Conservation (phyloP, 1,140 invertebrate genomes). For the Sarcophaga peregrina region DNA sequence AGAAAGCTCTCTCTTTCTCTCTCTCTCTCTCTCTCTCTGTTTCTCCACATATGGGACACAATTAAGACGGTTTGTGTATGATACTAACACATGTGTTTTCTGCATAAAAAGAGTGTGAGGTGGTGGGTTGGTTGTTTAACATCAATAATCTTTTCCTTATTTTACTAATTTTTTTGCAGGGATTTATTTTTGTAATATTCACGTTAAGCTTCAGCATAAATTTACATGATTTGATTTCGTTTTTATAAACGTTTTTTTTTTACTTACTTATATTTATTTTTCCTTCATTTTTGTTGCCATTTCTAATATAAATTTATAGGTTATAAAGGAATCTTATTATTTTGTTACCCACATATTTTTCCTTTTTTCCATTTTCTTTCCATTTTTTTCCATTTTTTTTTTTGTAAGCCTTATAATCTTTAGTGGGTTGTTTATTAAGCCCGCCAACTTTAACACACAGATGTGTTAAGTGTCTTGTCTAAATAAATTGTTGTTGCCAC, state of each 20-base stretch:
- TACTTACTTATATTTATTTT: too few species aligned
- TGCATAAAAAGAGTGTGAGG: neutral
- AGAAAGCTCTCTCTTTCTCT: neutral
- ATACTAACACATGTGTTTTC: neutral
- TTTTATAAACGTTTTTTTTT: neutral
- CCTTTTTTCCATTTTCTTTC: neutral
- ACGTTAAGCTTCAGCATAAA: constrained; percentile 33
- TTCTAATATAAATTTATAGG: constrained; percentile 17
- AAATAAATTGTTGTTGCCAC: neutral
- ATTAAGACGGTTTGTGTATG: neutral
- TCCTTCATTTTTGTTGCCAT: too few species aligned
- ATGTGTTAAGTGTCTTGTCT: neutral
- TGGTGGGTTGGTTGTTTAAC: constrained; percentile 11
- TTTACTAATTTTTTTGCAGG: neutral
- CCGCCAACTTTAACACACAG: neutral
- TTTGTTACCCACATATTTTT: too few species aligned
- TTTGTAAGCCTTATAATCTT: neutral
- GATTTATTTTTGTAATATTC: constrained; percentile 36
- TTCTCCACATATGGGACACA: constrained; percentile 31
- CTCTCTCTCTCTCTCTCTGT: neutral
- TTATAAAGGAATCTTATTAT: constrained; percentile 9
- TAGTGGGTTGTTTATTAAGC: neutral
- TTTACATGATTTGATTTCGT: constrained; percentile 34
- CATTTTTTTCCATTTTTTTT: neutral
- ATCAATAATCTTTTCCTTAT: constrained; percentile 4